These are phyloP conservation scores for Petromus typicus DNA, from an alignment of 2,113 vertebrate species.

Conservation along the genomic window DNA sequence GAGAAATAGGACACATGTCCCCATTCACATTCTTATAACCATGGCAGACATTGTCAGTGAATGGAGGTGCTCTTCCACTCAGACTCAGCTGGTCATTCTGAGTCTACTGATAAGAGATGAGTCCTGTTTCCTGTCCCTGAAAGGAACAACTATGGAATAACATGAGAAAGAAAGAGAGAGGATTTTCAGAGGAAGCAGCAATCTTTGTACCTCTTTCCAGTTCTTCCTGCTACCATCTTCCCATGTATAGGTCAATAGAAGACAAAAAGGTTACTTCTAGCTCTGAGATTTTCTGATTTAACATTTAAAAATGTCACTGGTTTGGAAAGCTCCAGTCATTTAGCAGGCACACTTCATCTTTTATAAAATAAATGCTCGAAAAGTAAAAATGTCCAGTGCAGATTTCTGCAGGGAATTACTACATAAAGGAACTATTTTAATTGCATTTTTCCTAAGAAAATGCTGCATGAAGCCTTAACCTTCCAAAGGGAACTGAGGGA, in stretches of 20 bases:
- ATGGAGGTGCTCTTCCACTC: not conserved
- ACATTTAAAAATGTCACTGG: slow-evolving; percentile 44
- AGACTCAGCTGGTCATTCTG: not conserved
- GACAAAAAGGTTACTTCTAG: slow-evolving; percentile 14
- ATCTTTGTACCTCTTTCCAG: not conserved
- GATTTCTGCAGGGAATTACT: not conserved
- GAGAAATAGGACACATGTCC: not conserved
- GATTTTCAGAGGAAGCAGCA: slow-evolving; percentile 5
- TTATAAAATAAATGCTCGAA: slow-evolving; percentile 45
- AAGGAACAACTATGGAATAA: not conserved
- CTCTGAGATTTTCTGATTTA: slow-evolving; percentile 48
- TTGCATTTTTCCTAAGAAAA: not conserved
- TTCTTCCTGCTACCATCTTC: not conserved
- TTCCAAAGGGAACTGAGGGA: not conserved
- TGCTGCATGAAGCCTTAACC: not conserved
- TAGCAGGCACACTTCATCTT: slow-evolving; percentile 19
- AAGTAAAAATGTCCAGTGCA: not conserved
- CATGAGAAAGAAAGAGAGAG: not conserved
- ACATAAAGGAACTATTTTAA: slow-evolving; percentile 23
- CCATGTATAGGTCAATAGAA: not conserved
- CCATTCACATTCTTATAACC: not conserved
- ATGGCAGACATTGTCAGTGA: not conserved
- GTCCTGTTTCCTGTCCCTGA: not conserved
- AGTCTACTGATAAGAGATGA: not conserved
- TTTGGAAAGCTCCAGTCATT: slow-evolving; percentile 39